Base-by-base conservation (phyloP, 1,140 invertebrate species). In the Pararge aegeria region DNA sequence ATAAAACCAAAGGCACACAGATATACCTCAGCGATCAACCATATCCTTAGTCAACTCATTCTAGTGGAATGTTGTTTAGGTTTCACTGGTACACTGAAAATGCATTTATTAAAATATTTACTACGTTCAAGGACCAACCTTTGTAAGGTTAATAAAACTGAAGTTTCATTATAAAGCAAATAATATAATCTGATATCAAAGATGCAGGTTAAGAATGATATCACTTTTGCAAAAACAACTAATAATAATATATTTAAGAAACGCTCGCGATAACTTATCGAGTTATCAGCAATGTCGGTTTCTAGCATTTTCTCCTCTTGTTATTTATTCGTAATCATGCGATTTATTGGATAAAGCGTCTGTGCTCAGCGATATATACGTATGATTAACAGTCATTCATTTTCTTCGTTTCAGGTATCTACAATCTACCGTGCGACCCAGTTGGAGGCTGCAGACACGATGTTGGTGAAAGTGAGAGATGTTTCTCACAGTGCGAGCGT, bases 381-480 rank as follows among this genome's bases (percentile, higher is more conserved):
- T 57, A 66, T 61, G 57, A 61, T 51, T 58, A 57, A 54, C 18
- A 38, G 34, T 56, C 57, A 61, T 64, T 68, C 55, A 56, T 53
- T 52, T 55, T 53, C 55, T 56, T 48, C 59, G 59, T 38, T 73
- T 71, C 54, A 64, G 54, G 69, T 75, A 59, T 59, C 49, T 48
- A 59, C 49, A 20, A 61, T 61, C 58, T 53, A 68, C 42, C 52
- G 60, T 57, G 65, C 70, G 79, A 80, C 79, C 78, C 62, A 80
- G 68, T 75, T 80, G 73, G 57, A 60, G 37, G 55, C 37, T 57
- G 66, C 48, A 56, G 65, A 70, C 64, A 64, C 62, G 64, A 73
- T 75, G 66, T 74, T 64, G 77, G 81, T 80, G 81, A 84, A 87
- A 87, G 80, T 84, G 73, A 70, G 73, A 71, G 73, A 81, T 78